Evolutionary conservation across 2,797 vertebrate species (phyloP).

Genomic region (Furcifer pardalis): DNA sequence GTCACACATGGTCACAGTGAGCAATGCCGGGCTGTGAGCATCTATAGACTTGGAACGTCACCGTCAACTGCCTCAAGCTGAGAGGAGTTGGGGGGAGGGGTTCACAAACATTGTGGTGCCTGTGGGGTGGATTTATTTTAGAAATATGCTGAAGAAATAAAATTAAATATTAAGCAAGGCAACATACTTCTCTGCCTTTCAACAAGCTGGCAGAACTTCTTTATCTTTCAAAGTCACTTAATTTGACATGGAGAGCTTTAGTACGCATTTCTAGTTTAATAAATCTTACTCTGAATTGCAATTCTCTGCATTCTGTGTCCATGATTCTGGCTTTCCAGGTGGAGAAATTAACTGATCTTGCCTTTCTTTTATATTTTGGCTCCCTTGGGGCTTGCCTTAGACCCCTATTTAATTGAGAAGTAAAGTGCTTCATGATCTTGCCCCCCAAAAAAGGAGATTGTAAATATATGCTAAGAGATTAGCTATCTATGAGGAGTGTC

Average conservation of each 20-base stretch:
- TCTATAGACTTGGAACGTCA: conserved; percentile 51
- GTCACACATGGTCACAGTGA: conserved; percentile 65
- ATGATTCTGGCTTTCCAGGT: not conserved
- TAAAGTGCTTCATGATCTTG: not conserved
- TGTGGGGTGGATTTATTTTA: conserved; percentile 46
- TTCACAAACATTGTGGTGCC: conserved; percentile 49
- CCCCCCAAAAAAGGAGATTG: not conserved
- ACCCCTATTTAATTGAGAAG: not conserved
- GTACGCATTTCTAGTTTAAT: too few relatives aligned
- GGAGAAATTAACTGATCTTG: not conserved
- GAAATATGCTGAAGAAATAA: conserved; percentile 46
- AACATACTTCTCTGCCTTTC: conserved; percentile 1
- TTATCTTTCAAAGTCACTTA: conserved; percentile 1
- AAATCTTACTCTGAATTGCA: too few relatives aligned
- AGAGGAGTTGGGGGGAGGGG: conserved; percentile 22
- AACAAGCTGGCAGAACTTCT: not conserved
- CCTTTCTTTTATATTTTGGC: not conserved
- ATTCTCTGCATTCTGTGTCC: not conserved
- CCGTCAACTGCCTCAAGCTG: conserved; percentile 57
- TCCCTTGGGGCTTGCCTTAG: not conserved
- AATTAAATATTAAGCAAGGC: conserved; percentile 27
- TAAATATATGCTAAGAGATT: not conserved
- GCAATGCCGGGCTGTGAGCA: conserved; percentile 57
- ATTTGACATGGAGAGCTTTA: not conserved
- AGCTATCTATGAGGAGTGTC: not conserved